Percentiles rank a stretch among this genome's conserved stretches.
These are phyloP conservation scores for Chelonoidis abingdonii DNA, from an alignment of 2,113 vertebrate genomes.

Conservation along the genomic window DNA sequence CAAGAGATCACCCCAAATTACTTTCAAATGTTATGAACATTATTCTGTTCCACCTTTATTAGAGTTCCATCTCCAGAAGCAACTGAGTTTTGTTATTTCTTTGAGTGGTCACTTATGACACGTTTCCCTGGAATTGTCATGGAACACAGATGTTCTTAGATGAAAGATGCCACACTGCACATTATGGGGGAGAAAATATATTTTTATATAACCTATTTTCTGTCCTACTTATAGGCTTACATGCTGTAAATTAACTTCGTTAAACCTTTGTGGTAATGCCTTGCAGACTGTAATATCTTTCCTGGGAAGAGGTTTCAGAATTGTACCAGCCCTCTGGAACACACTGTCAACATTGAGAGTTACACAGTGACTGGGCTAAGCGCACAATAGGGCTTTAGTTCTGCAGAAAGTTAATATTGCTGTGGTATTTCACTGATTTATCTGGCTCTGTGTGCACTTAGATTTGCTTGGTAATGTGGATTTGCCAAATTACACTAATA, in stretches of 20 bases:
- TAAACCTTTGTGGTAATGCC: conserved; percentile 41
- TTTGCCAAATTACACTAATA: conserved; percentile 38
- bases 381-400: conserved; percentile 26
- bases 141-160: neutral
- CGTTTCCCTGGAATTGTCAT: conserved; percentile 24
- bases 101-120: conserved; percentile 21
- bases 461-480: conserved; percentile 9
- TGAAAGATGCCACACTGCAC: neutral
- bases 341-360: conserved; percentile 16
- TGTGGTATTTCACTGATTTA: conserved; percentile 20
- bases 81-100: conserved; percentile 5
- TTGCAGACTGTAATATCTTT: conserved; percentile 9
- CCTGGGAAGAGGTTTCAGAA: conserved; percentile 34
- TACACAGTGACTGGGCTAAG: neutral
- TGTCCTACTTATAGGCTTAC: conserved; percentile 1
- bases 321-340: conserved; percentile 11
- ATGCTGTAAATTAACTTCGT: conserved; percentile 1
- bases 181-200: neutral
- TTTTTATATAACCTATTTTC: conserved; percentile 15
- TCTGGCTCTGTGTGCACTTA: conserved; percentile 23
- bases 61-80: neutral
- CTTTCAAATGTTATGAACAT: neutral
- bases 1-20: neutral
- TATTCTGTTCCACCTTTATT: neutral
- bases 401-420: conserved; percentile 35